Conservation (phyloP, 2,888 invertebrate genomes). For the Girardia tigrina region DNA sequence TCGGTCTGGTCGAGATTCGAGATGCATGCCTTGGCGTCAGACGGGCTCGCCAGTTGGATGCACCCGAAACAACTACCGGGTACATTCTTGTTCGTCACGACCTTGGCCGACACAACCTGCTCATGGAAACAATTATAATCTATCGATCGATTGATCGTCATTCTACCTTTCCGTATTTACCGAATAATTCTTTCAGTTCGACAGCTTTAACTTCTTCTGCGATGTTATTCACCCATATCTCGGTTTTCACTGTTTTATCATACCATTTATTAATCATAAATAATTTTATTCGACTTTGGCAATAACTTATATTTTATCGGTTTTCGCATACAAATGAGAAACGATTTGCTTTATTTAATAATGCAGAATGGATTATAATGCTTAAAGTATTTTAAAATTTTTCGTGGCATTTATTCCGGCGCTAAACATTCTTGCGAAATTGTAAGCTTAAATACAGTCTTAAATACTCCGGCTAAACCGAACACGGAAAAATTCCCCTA, state of each 20-base stretch:
- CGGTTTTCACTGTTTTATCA: not conserved
- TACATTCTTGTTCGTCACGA: not conserved
- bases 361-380: too few species aligned
- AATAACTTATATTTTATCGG: not conserved
- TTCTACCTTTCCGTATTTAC: conserved; percentile 12
- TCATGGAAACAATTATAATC: not conserved
- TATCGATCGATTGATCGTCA: not conserved
- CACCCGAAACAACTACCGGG: not conserved
- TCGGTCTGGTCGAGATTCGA: not conserved
- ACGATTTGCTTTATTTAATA: too few species aligned
- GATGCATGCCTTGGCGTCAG: not conserved
- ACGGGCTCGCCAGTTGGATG: not conserved
- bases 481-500: too few species aligned
- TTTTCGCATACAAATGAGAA: not conserved
- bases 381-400: too few species aligned
- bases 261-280: too few species aligned
- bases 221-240: not conserved
- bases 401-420: too few species aligned
- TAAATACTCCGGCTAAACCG: too few species aligned
- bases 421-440: too few species aligned
- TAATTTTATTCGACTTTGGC: not conserved
- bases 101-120: not conserved
- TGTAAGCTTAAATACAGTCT: too few species aligned
- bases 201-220: not conserved
- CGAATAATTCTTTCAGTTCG: not conserved